Base-by-base conservation (phyloP, 2,113 vertebrate genomes). In the Platysternon megacephalum region DNA sequence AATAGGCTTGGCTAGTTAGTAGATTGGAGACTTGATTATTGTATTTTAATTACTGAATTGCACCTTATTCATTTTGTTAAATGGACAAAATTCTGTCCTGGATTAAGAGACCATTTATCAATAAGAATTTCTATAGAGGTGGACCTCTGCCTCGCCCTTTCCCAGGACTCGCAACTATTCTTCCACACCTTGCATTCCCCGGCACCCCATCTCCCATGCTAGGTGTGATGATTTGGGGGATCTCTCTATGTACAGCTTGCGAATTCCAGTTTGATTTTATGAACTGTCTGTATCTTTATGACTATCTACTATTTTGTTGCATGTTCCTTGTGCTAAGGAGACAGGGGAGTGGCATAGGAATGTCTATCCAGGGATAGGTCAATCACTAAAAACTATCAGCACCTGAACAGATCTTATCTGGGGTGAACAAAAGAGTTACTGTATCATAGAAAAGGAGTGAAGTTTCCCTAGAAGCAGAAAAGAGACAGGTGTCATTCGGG, bases 201-300 rank as follows among this genome's bases (percentile, higher is more conserved):
- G 8, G 19, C 6, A 1, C 1, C 0, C 86, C 21, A 51, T 49
- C 2, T 13, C 22, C 12, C 44, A 91, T 22, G 3, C 26, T 3
- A 0, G 32, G 1, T 14, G 61, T 28, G 16, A 86, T 7, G 56
- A 85, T 65, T 3, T 1, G 2, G 21, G 0, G 4, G n/a, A 84
- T 65, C 13, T 65, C 35, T 17, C 32, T 65, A 35, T 35, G 16
- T 10, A 12, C 29, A 80, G 48, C 92, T 88, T 68, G 19, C 5
- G 32, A 65, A 65, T 35, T 65, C 61, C 53, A 55, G 24, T 55
- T 55, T 55, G 53, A 26, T 55, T 55, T 55, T 55, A 55, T 55
- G 53, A 26, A 26, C 21, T 53, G 52, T 53, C 52, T 53, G 52
- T 53, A 22, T 53, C 52, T 8, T 55, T 8, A 7, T 55, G 53